Base-by-base conservation (phyloP, 1,140 invertebrate genomes). In the Aphelinus atriplicis region DNA sequence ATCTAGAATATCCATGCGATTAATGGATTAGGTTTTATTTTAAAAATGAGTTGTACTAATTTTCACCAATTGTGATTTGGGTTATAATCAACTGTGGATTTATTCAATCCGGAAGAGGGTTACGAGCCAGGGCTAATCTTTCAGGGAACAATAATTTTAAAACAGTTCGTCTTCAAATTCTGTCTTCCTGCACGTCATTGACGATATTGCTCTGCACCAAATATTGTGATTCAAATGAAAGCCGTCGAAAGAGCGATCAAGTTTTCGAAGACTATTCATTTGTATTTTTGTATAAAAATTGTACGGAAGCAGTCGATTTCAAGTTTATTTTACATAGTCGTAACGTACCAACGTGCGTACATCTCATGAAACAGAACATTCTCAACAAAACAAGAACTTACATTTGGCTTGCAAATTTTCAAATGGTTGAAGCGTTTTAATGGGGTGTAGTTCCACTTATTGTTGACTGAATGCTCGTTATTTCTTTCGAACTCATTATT, bases 221-320 rank as follows among this genome's bases (percentile, higher is more conserved):
- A 65, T 42, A 65, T 65, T 65, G 63, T 65, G 63, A 65, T 65
- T 10, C 50, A 53, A 65, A 65, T 65, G 63, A 65, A 65, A 65
- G 48, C 63, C 63, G 63, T 50, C 3, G 50, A 65, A 53, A 50
- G 50, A 48, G 26, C 50, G 10, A 53, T 7, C 48, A 48, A 65
- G n/a, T 65, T 53, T 4, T 65, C 48, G 3, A 65, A 53, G 48
- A 65, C n/a, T 65, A 51, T 53, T 65, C 48, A 65, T 65, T 65
- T 50, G 63, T 65, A 65, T 65, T 65, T 65, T 65, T 65, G 48
- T 65, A 65, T 47, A 6, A 48, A 65, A 42, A 65, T n/a, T 4
- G 26, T 51, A 53, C 46, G 42, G 42, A 50, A 65, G 26, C 63
- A 65, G 47, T 51, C n/a, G 26, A 48, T 53, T 53, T 65, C 63